Percentiles rank a stretch among this genome's conserved stretches.
phyloP scores from a whole-genome alignment of 2,888 invertebrate species.

The Cylindroiulus punctatus region DNA sequence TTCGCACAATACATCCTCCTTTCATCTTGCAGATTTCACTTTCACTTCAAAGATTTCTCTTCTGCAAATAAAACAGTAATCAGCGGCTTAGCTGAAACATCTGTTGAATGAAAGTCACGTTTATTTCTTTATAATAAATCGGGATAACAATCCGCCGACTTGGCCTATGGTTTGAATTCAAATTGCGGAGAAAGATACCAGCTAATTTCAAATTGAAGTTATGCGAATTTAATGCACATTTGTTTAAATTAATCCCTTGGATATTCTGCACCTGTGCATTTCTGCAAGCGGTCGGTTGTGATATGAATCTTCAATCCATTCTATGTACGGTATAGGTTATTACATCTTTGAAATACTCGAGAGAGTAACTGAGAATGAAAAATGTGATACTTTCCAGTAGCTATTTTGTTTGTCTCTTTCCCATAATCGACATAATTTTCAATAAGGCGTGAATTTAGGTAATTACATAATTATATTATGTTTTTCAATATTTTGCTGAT shows the following conservation, averaged over 20 bases:
- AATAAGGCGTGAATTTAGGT: background rate
- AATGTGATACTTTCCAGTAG: too few species aligned
- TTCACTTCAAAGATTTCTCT: constrained; percentile 40
- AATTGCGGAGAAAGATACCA: background rate
- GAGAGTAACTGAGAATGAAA: too few species aligned
- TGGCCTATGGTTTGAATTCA: background rate
- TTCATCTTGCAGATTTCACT: constrained; percentile 39
- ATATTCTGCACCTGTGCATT: constrained; percentile 25
- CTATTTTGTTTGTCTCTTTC: background rate
- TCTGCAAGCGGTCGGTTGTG: background rate
- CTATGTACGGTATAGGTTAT: background rate
- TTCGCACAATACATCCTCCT: background rate
- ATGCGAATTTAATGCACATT: constrained; percentile 40
- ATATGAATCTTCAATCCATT: background rate
- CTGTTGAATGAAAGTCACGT: constrained; percentile 39
- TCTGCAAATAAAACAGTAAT: constrained; percentile 45
- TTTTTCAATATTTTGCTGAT: too few species aligned
- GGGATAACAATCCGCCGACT: constrained; percentile 14
- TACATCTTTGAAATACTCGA: too few species aligned
- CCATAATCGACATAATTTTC: background rate
- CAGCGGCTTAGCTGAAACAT: constrained; percentile 25
- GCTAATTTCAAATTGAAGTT: constrained; percentile 43
- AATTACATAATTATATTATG: too few species aligned
- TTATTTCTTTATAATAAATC: constrained; percentile 35
- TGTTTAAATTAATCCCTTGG: constrained; percentile 42